Evolutionary conservation across 2,888 invertebrate genomes (phyloP).

Genomic region (Pyrocoelia pectoralis): DNA sequence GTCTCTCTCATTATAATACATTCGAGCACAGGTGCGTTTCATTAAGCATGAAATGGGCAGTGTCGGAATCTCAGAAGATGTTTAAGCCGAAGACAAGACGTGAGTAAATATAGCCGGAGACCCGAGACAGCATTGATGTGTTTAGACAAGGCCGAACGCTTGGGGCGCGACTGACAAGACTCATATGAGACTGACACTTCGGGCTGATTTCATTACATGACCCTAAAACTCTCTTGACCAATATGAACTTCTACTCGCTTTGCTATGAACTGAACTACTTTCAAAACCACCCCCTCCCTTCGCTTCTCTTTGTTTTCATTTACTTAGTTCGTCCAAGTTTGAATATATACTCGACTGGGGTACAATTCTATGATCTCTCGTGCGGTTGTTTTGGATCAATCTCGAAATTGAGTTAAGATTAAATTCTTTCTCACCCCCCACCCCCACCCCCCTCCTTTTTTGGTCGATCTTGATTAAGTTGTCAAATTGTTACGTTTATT

Average conservation of each 20-base stretch:
- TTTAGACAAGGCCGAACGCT: constrained; percentile 39
- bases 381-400: constrained; percentile 4
- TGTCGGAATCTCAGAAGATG: constrained; percentile 37
- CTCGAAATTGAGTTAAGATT: constrained; percentile 14
- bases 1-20: constrained; percentile 22
- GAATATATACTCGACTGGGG: constrained; percentile 14
- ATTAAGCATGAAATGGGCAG: constrained; percentile 48
- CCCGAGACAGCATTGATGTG: constrained; percentile 36
- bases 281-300: constrained; percentile 5
- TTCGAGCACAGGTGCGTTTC: constrained; percentile 47
- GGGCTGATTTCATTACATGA: constrained; percentile 34
- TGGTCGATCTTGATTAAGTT: constrained; percentile 3
- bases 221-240: constrained; percentile 30
- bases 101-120: constrained; percentile 43
- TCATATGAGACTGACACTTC: constrained; percentile 32
- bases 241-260: constrained; percentile 23
- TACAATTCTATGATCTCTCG: background rate
- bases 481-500: constrained; percentile 11
- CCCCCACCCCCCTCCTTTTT: background rate
- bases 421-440: constrained; percentile 8
- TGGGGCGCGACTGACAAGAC: constrained; percentile 37
- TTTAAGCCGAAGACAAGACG: constrained; percentile 37
- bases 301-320: constrained; percentile 23
- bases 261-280: background rate
- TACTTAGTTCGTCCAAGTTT: constrained; percentile 19